These are phyloP conservation scores for Silurus aristotelis DNA, from an alignment of 2,797 vertebrate genomes.

Conservation along the genomic window DNA sequence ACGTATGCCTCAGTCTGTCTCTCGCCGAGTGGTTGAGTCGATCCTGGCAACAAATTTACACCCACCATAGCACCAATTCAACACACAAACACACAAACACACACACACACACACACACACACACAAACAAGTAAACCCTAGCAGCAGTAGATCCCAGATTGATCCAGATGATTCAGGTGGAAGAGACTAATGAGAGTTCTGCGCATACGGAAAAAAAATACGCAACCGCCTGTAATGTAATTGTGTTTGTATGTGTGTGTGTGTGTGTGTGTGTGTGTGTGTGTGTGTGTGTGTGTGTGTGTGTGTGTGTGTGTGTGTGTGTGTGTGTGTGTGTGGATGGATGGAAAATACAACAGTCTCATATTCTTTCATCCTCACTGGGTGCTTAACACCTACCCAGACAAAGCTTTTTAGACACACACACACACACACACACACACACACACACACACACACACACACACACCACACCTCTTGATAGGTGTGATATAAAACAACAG, in stretches of 20 bases:
- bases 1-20: constrained; percentile 42
- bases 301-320: constrained; percentile 28
- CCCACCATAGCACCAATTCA: constrained; percentile 10
- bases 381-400: constrained; percentile 25
- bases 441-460: constrained; percentile 23
- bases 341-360: constrained; percentile 33
- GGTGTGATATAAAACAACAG: constrained; percentile 37
- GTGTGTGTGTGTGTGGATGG: constrained; percentile 24
- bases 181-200: constrained; percentile 48
- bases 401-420: constrained; percentile 18
- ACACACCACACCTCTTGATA: constrained; percentile 13
- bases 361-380: constrained; percentile 28
- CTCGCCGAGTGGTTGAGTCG: constrained; percentile 18
- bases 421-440: constrained; percentile 32
- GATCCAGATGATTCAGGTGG: constrained; percentile 49
- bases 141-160: constrained; percentile 39
- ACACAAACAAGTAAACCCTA: constrained; percentile 1
- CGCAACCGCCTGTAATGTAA: constrained; percentile 31
- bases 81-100: constrained; percentile 8
- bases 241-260: constrained; percentile 4
- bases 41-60: constrained; percentile 44
- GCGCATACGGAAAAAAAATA: constrained; percentile 29
- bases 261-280: constrained; percentile 32
- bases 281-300: constrained; percentile 28
- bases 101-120: constrained; percentile 31